phyloP scores from a whole-genome alignment of 2,797 vertebrate genomes.

The Crocodylus rhombifer region DNA sequence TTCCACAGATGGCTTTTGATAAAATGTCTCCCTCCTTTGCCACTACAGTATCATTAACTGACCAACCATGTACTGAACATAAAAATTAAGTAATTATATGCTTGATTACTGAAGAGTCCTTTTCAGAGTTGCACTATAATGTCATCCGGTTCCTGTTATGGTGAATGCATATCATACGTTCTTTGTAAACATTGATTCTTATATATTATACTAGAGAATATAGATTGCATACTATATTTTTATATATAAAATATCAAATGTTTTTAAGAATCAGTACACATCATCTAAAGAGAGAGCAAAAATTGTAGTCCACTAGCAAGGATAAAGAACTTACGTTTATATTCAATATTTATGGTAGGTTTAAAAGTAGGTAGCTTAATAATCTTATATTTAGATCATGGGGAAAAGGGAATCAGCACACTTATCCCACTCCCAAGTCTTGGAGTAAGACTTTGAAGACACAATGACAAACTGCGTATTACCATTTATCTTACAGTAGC shows the following conservation, averaged over 20 bases:
- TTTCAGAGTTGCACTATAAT: slow-evolving; percentile 5
- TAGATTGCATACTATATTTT: background rate
- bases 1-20: slow-evolving; percentile 23
- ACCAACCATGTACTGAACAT: background rate
- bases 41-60: background rate
- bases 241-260: background rate
- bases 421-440: background rate
- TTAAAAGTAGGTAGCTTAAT: slow-evolving; percentile 4
- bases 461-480: background rate
- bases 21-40: slow-evolving; percentile 11
- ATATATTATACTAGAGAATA: background rate
- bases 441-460: background rate
- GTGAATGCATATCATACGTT: background rate
- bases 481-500: background rate
- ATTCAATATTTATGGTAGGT: background rate
- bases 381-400: background rate
- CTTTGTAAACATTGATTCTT: background rate
- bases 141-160: slow-evolving; percentile 13
- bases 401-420: background rate
- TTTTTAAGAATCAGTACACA: background rate
- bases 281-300: background rate
- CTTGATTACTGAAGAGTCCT: slow-evolving; percentile 15
- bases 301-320: background rate
- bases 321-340: background rate
- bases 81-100: slow-evolving; percentile 39